phyloP scores from a whole-genome alignment of 2,888 invertebrate genomes.

The Euproctis similis region DNA sequence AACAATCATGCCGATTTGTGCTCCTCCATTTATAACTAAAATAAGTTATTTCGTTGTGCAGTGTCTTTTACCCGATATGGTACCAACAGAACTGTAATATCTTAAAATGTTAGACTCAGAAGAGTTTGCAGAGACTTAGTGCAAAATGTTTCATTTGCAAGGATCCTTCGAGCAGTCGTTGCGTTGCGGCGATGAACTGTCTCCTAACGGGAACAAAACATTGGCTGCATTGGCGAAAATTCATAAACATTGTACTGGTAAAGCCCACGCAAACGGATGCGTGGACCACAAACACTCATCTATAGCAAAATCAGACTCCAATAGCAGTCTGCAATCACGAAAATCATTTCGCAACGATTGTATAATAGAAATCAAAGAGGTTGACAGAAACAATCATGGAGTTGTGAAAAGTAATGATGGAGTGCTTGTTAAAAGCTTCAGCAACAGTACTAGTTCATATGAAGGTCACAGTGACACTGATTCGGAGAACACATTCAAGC shows the following conservation, averaged over 20 bases:
- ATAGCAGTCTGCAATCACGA: conserved; percentile 58
- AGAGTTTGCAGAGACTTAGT: conserved; percentile 39
- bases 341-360: conserved; percentile 59
- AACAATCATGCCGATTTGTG: conserved; percentile 46
- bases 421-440: conserved; percentile 62
- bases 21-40: conserved; percentile 40
- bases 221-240: conserved; percentile 74
- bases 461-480: conserved; percentile 81
- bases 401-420: conserved; percentile 43
- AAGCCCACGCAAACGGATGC: conserved; percentile 84
- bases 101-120: conserved; percentile 49
- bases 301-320: conserved; percentile 65
- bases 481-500: conserved; percentile 72
- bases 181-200: conserved; percentile 66
- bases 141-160: conserved; percentile 71
- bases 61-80: conserved; percentile 56
- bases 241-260: conserved; percentile 85
- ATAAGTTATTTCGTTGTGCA: conserved; percentile 49
- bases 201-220: conserved; percentile 66
- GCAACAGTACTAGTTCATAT: conserved; percentile 79
- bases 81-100: conserved; percentile 48
- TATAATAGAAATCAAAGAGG: conserved; percentile 63
- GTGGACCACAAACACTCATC: conserved; percentile 66
- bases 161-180: conserved; percentile 77
- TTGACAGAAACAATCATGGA: conserved; percentile 41